These are phyloP conservation scores for Imbricaverruca yamaguchii DNA, from an alignment of 2,888 invertebrate species.

Conservation along the genomic window DNA sequence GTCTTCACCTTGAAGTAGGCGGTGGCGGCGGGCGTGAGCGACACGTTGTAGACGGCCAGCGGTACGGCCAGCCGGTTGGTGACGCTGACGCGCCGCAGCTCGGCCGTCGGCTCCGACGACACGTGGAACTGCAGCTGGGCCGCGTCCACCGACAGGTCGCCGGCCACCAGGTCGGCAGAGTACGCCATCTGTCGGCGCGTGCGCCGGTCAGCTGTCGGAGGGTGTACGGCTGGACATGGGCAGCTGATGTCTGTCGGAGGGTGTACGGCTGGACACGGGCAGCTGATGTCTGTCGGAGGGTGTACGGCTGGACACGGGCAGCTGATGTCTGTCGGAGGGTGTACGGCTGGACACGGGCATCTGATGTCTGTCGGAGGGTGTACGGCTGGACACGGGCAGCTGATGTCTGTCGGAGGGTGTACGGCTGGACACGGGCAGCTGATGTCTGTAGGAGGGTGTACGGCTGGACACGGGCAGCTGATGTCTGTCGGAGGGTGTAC, in stretches of 20 bases:
- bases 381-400: background rate
- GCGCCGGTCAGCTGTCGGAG: background rate
- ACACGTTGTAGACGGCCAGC: constrained; percentile 62
- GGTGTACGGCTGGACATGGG: background rate
- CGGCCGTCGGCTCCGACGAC: constrained; percentile 35
- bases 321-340: background rate
- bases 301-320: background rate
- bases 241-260: background rate
- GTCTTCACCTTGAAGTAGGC: background rate
- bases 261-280: background rate
- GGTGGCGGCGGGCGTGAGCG: constrained; percentile 54
- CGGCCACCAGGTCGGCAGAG: constrained; percentile 52
- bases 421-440: too few species aligned
- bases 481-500: too few species aligned
- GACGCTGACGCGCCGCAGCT: constrained; percentile 51
- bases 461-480: too few species aligned
- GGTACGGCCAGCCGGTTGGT: constrained; percentile 66
- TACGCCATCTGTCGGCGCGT: constrained; percentile 44
- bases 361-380: background rate
- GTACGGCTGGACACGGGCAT: background rate
- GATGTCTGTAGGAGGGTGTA: too few species aligned
- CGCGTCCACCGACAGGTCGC: constrained; percentile 41
- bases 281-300: background rate
- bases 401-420: too few species aligned
- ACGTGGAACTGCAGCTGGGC: constrained; percentile 44